Evolutionary conservation across 2,113 vertebrate species (phyloP).

Genomic region (Taxidea taxus): DNA sequence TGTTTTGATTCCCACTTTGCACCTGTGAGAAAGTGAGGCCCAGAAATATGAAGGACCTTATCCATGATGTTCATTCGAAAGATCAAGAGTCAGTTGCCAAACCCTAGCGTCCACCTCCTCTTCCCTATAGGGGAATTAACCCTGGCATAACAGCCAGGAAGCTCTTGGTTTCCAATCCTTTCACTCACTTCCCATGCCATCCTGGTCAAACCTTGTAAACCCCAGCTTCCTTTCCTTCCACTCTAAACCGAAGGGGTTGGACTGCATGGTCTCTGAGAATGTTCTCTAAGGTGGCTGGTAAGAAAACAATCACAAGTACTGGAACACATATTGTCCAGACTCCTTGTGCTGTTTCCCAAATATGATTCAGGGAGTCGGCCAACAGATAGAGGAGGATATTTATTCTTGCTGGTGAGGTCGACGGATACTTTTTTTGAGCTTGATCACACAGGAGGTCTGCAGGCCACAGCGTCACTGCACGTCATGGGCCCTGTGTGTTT

Average conservation of each 20-base stretch:
- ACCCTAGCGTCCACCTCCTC: neutral
- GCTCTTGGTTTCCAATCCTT: neutral
- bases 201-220: neutral
- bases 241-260: neutral
- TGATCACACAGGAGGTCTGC: constrained; percentile 31
- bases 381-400: constrained; percentile 74
- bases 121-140: neutral
- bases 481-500: constrained; percentile 8
- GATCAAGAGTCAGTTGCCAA: neutral
- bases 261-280: neutral
- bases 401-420: constrained; percentile 62
- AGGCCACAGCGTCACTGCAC: neutral
- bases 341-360: constrained; percentile 70
- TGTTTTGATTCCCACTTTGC: neutral
- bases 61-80: neutral
- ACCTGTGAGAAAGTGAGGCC: neutral
- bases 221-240: neutral
- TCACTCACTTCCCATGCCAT: too few species aligned
- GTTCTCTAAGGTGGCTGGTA: neutral
- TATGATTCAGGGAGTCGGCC: constrained; percentile 71
- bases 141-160: neutral
- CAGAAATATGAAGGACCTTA: neutral
- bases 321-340: neutral
- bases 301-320: neutral
- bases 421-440: neutral